Evolutionary conservation across 2,888 invertebrate genomes (phyloP).

Genomic region (Euproctis similis): DNA sequence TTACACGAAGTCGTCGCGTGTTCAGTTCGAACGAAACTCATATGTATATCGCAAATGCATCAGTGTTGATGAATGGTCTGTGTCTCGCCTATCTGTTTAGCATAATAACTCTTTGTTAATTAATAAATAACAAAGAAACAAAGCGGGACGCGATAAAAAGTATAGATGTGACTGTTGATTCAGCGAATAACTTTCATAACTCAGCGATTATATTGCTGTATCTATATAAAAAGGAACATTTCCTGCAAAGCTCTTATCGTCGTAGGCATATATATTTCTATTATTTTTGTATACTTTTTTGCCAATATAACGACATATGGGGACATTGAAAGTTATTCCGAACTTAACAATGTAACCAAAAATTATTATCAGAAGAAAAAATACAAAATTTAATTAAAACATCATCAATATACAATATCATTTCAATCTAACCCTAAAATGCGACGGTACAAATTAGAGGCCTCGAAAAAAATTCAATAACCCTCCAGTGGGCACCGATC

Average conservation of each 20-base stretch:
- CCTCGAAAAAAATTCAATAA: conserved; percentile 57
- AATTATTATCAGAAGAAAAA: conserved; percentile 14
- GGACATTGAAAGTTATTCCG: conserved; percentile 9
- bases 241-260: no score
- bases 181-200: no score
- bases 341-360: conserved; percentile 1
- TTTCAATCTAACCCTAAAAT: conserved; percentile 44
- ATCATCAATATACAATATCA: conserved; percentile 30
- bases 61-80: conserved; percentile 6
- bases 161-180: no score
- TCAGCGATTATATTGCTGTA: no score
- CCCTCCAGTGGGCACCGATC: conserved; percentile 60
- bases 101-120: conserved; percentile 5
- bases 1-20: conserved; percentile 2
- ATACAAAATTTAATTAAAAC: conserved; percentile 43
- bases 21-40: conserved; percentile 1
- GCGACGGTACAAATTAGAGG: conserved; percentile 65
- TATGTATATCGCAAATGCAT: no score
- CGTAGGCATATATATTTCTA: no score
- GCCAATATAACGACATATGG: conserved; percentile 6
- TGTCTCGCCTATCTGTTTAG: conserved; percentile 5
- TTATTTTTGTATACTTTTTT: neutral
- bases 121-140: no score
- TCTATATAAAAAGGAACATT: no score
- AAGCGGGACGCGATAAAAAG: neutral